Conservation (phyloP, 2,888 invertebrate genomes). For the Eudemis profundana region DNA sequence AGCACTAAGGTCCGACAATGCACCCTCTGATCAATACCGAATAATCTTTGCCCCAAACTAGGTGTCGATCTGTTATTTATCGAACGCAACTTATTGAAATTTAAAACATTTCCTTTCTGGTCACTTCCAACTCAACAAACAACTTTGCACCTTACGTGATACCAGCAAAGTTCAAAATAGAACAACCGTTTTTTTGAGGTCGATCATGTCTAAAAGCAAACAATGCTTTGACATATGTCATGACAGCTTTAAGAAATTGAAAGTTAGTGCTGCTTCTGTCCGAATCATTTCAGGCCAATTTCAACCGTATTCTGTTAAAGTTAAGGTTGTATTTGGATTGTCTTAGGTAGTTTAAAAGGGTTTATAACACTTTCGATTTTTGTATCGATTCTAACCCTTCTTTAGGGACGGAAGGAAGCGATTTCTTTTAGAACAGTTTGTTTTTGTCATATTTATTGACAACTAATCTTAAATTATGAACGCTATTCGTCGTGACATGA, state of each 20-base stretch:
- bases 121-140: constrained; percentile 28
- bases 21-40: background rate
- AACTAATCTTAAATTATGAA: constrained; percentile 29
- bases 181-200: constrained; percentile 44
- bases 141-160: constrained; percentile 48
- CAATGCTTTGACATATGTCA: constrained; percentile 56
- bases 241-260: constrained; percentile 54
- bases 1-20: no score
- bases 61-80: constrained; percentile 76
- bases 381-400: constrained; percentile 48
- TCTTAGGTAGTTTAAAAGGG: background rate
- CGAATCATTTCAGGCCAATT: constrained; percentile 16
- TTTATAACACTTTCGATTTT: constrained; percentile 52
- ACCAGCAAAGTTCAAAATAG: constrained; percentile 11
- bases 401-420: constrained; percentile 51
- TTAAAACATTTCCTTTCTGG: constrained; percentile 66
- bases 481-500: constrained; percentile 29
- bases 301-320: background rate
- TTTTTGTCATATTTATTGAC: constrained; percentile 30
- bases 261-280: constrained; percentile 45
- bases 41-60: constrained; percentile 65
- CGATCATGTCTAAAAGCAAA: constrained; percentile 33
- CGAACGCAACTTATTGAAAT: constrained; percentile 69
- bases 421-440: constrained; percentile 48
- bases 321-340: constrained; percentile 4